Percentiles rank a stretch among this genome's conserved stretches.
These are phyloP conservation scores for Leptodactylus fuscus DNA, from an alignment of 2,113 vertebrate genomes.

Conservation along the genomic window DNA sequence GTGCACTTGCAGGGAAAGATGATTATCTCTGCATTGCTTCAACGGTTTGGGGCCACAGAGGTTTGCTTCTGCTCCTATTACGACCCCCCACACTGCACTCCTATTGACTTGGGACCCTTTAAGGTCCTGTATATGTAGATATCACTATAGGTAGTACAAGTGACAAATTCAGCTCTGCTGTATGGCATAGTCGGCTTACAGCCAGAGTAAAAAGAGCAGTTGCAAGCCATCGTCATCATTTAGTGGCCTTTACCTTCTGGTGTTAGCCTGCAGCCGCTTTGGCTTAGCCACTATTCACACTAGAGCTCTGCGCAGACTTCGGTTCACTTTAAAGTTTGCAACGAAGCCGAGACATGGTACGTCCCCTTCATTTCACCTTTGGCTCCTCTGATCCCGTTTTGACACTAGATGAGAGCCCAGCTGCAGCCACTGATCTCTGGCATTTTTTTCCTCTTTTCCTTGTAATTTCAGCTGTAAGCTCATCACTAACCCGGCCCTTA, in stretches of 20 bases:
- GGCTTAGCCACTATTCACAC: background rate
- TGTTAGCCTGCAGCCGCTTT: background rate
- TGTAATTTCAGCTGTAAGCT: slow-evolving; percentile 73
- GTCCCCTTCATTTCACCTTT: slow-evolving; percentile 59
- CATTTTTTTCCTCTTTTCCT: slow-evolving; percentile 63
- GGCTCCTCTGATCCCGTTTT: slow-evolving; percentile 63
- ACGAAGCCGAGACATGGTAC: slow-evolving; percentile 21
- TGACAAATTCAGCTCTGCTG: background rate
- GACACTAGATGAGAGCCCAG: slow-evolving; percentile 66
- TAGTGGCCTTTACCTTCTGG: background rate
- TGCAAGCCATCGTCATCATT: too few species aligned
- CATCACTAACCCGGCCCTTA: slow-evolving; percentile 71
- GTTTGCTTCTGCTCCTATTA: too few species aligned
- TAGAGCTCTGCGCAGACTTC: background rate
- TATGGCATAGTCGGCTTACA: too few species aligned
- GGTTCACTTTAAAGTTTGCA: slow-evolving; percentile 16
- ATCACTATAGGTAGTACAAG: too few species aligned
- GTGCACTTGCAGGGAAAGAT: too few species aligned
- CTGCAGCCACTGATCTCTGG: slow-evolving; percentile 65
- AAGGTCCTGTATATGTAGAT: too few species aligned
- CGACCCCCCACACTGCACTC: too few species aligned
- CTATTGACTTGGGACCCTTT: too few species aligned
- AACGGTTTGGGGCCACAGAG: too few species aligned
- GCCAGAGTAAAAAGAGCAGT: too few species aligned
- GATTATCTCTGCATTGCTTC: too few species aligned